Evolutionary conservation across 2,888 invertebrate species (phyloP).

Genomic region (Scaptomyza flava): DNA sequence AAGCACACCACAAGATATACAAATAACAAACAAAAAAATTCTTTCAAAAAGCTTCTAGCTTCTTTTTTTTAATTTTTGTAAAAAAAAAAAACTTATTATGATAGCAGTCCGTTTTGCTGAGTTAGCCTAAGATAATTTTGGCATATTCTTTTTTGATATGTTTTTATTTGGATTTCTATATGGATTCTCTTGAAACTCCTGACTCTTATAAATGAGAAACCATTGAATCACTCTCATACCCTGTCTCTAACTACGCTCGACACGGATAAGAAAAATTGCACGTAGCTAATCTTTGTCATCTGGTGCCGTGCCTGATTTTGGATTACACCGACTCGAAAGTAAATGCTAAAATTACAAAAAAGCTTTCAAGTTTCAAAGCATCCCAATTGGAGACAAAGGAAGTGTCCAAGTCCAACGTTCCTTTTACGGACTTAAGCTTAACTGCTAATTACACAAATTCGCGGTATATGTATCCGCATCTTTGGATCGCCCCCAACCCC

Average conservation of each 20-base stretch:
- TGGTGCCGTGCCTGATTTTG: conserved; percentile 65
- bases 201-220: conserved; percentile 1
- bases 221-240: conserved; percentile 20
- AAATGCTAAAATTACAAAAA: conserved; percentile 49
- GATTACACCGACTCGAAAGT: conserved; percentile 50
- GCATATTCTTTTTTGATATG: no score
- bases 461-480: conserved; percentile 61
- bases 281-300: conserved; percentile 76
- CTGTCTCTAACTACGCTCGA: conserved; percentile 33
- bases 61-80: neutral
- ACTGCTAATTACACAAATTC: conserved; percentile 78
- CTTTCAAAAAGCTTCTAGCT: no score
- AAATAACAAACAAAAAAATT: no score
- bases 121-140: no score
- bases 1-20: no score
- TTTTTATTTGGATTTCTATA: no score
- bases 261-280: conserved; percentile 66
- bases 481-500: conserved; percentile 31
- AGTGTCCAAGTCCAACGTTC: conserved; percentile 28
- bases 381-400: conserved; percentile 33
- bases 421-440: conserved; percentile 59
- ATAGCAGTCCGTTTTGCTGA: no score
- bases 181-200: no score
- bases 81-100: no score
- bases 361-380: conserved; percentile 55